Evolutionary conservation across 2,113 vertebrate genomes (phyloP).

Genomic region (Tupaia chinensis): DNA sequence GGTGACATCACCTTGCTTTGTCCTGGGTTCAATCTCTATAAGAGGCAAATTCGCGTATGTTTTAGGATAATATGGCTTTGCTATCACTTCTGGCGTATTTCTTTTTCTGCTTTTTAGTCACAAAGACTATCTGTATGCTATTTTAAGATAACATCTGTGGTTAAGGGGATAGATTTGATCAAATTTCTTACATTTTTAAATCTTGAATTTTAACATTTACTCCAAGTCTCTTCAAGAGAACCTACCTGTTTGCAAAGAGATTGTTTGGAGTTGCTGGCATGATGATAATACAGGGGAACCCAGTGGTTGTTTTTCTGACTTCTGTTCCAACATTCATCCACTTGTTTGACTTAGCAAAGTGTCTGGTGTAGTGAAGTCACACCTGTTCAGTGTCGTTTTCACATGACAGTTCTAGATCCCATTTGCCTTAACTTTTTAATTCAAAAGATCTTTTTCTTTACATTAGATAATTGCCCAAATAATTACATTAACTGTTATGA

Average conservation of each 20-base stretch:
- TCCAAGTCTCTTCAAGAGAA: neutral
- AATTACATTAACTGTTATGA: constrained; percentile 22
- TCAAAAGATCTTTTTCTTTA: constrained; percentile 18
- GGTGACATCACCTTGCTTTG: neutral
- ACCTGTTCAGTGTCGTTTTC: neutral
- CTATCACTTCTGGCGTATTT: neutral
- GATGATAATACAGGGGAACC: neutral
- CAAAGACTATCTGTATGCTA: neutral
- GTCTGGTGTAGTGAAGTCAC: neutral
- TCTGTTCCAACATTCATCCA: neutral
- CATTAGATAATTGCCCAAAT: constrained; percentile 42
- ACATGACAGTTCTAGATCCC: neutral
- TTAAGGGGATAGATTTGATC: neutral
- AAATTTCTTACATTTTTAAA: neutral
- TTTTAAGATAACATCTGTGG: neutral
- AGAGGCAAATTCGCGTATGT: neutral
- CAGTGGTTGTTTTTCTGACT: neutral
- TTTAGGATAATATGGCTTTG: neutral
- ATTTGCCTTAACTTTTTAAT: constrained; percentile 3
- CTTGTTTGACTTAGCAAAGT: neutral
- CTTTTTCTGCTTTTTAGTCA: constrained; percentile 5
- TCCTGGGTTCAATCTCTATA: neutral
- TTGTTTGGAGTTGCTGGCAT: neutral
- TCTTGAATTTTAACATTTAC: neutral
- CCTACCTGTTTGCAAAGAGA: neutral